A percentile compares a stretch with the other conserved stretches of the same genome.
Conservation (phyloP, 2,113 vertebrate species). For the Trinectes maculatus region DNA sequence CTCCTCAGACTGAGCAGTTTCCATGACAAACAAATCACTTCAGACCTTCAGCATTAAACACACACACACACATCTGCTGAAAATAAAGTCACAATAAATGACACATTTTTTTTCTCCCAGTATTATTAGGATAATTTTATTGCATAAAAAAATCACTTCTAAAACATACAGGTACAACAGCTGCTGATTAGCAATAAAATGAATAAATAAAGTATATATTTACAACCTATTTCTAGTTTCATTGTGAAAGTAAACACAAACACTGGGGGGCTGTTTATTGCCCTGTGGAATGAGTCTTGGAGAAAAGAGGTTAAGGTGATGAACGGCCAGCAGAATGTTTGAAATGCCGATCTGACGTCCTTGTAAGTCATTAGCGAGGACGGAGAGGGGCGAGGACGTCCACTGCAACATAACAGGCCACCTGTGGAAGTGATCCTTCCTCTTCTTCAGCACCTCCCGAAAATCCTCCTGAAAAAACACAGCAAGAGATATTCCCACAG, state of each 20-base stretch:
- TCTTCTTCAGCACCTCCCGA: slow-evolving; percentile 76
- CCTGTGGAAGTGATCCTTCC: slow-evolving; percentile 74
- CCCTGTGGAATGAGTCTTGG: slow-evolving; percentile 38
- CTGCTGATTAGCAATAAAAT: slow-evolving; percentile 36
- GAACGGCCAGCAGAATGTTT: slow-evolving; percentile 38
- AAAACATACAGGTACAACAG: slow-evolving; percentile 48
- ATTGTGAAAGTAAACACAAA: slow-evolving; percentile 29
- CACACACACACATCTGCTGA: not conserved
- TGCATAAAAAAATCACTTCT: slow-evolving; percentile 47
- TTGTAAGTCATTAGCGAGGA: slow-evolving; percentile 24
- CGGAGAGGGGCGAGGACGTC: slow-evolving; percentile 1
- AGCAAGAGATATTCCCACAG: slow-evolving; percentile 28
- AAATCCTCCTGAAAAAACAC: slow-evolving; percentile 80
- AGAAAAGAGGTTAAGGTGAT: not conserved
- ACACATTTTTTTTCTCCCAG: not conserved
- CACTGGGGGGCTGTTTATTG: slow-evolving; percentile 14
- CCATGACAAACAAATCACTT: not conserved
- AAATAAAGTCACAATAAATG: not conserved
- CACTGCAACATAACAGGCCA: slow-evolving; percentile 7
- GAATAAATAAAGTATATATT: slow-evolving; percentile 59
- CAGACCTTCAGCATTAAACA: not conserved
- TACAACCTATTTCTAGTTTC: slow-evolving; percentile 46
- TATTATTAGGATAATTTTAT: slow-evolving; percentile 26
- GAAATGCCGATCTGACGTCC: slow-evolving; percentile 24
- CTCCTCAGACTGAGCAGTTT: not conserved